Conservation (phyloP, 2,113 vertebrate species). For the Steatornis caripensis region DNA sequence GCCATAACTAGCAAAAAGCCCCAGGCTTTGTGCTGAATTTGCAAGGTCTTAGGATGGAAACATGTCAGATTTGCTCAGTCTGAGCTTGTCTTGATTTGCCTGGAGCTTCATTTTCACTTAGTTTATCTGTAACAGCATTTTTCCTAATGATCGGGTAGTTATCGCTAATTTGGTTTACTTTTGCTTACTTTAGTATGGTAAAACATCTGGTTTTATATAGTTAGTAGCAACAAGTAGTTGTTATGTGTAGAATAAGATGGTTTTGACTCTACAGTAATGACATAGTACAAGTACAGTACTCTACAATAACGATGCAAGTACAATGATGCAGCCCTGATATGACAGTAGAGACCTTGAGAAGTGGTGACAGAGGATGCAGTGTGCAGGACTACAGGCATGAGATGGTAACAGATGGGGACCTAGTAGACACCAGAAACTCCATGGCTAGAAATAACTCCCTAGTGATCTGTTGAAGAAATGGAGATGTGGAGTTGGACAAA, state of each 20-base stretch:
- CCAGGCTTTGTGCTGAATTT: background rate
- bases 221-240: background rate
- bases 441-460: background rate
- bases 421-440: background rate
- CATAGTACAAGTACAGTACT: background rate
- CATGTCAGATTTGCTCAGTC: background rate
- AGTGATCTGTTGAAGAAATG: background rate
- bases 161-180: background rate
- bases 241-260: background rate
- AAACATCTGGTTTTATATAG: background rate
- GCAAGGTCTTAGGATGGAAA: background rate
- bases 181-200: background rate
- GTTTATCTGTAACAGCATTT: background rate
- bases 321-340: background rate
- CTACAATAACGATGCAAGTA: background rate
- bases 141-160: background rate
- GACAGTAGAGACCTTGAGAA: background rate
- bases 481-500: background rate
- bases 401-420: background rate
- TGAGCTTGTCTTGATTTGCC: background rate
- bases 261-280: background rate
- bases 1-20: background rate
- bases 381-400: background rate
- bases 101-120: background rate
- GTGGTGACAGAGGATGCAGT: background rate